Percentiles rank a stretch among this genome's conserved stretches.
phyloP scores from a whole-genome alignment of 2,113 vertebrate species.

The Hemichromis elongatus region DNA sequence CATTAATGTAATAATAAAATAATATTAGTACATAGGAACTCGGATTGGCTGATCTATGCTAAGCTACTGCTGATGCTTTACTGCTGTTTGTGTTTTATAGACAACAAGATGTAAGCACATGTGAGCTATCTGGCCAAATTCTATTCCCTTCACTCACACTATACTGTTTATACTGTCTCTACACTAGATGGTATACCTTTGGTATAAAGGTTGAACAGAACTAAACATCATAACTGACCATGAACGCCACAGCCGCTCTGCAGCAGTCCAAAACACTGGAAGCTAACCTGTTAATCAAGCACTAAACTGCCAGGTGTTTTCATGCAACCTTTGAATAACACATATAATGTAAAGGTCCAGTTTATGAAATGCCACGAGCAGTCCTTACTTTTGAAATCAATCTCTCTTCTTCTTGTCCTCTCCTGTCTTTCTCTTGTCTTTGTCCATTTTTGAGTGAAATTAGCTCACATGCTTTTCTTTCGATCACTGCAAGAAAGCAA shows the following conservation, averaged over 20 bases:
- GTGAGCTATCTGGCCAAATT: neutral
- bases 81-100: neutral
- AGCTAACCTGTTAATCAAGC: neutral
- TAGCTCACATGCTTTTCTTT: neutral
- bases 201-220: neutral
- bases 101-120: neutral
- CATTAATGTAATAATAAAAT: neutral
- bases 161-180: neutral
- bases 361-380: neutral
- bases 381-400: neutral
- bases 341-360: neutral
- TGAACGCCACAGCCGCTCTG: neutral
- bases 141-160: neutral
- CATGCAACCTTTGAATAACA: neutral
- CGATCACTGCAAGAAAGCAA: neutral
- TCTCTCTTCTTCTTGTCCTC: neutral
- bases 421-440: neutral
- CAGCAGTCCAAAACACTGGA: neutral
- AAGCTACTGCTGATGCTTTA: neutral
- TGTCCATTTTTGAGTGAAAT: neutral
- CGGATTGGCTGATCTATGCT: neutral
- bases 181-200: neutral
- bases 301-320: neutral
- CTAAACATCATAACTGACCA: neutral
- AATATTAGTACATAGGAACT: neutral